Conservation (phyloP, 2,797 vertebrate genomes). For the Ataeniobius toweri region DNA sequence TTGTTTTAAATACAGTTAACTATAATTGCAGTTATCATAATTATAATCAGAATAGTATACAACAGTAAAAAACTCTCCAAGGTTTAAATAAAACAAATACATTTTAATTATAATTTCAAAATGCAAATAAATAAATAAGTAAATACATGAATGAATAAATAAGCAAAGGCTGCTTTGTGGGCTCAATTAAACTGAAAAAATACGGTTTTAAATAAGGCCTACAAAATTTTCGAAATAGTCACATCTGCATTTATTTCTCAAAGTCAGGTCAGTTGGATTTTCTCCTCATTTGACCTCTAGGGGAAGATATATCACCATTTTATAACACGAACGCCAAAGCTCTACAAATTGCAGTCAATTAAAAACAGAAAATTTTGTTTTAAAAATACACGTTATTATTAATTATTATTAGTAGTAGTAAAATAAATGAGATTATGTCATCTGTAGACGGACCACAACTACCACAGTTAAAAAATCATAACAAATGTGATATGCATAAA, state of each 20-base stretch:
- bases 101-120: not conserved
- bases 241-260: not conserved
- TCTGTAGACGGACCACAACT: too few species aligned
- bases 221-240: not conserved
- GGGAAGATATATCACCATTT: constrained; percentile 35
- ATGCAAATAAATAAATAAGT: too few species aligned
- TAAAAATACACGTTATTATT: not conserved
- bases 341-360: not conserved
- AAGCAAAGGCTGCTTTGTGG: too few species aligned
- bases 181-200: too few species aligned
- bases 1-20: not conserved
- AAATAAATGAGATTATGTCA: too few species aligned
- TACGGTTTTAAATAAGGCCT: too few species aligned
- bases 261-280: constrained; percentile 25
- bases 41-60: too few species aligned
- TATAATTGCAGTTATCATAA: too few species aligned
- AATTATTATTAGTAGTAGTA: not conserved
- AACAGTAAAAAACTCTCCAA: not conserved
- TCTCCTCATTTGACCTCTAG: constrained; percentile 40
- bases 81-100: not conserved
- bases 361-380: not conserved
- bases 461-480: too few species aligned
- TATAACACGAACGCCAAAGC: not conserved
- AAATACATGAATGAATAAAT: too few species aligned
- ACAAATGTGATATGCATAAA: not conserved